Base-by-base conservation (phyloP, 2,797 vertebrate species). In the Pseudomugil gertrudae region DNA sequence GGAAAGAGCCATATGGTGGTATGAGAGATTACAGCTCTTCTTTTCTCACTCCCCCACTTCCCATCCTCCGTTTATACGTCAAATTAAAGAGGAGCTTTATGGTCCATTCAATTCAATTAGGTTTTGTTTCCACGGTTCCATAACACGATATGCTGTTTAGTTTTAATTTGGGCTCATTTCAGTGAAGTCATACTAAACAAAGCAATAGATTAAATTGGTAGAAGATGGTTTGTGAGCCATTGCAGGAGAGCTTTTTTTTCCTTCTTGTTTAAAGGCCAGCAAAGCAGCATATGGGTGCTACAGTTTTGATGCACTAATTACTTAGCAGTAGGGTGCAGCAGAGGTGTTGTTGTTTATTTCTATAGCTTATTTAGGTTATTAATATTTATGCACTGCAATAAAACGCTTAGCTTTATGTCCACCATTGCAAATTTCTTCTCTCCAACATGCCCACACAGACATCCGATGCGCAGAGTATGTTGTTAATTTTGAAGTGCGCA, bases 31-130 rank as follows among this genome's bases (percentile, higher is more conserved):
- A 71, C 47, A 61, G 48, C 53, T 33, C 23, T 29, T 48, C 64
- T 63, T 75, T 58, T 81, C 61, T 63, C 74, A 52, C 70, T 70
- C 21, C 21, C 35, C 73, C 11, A 29, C 32, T 43, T 56, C 45
- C 53, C 47, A 1, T 23, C 27, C 36, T 62, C 36, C 48, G 62
- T 71, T 79, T 80, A 70, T 62, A 71, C 66, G 60, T 70, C 3
- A 8, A 69, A 57, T 29, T 51, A 33, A 50, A 72, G 30, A 72
- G 47, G 21, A 77, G 76, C 66, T 72, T 83, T 74, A 76, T 75
- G 74, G 47, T 43, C 63, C 24, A 66, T 83, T 87, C 67, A 60
- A 47, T 69, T 81, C 38, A 79, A 84, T 84, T 78, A 78, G 59
- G 62, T 70, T 68, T 50, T 56, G n/a, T 80, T 76, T 75, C 60